A percentile compares a stretch with the other conserved stretches of the same genome.
Evolutionary conservation across 2,797 vertebrate species (phyloP).

Genomic region (Diceros bicornis): DNA sequence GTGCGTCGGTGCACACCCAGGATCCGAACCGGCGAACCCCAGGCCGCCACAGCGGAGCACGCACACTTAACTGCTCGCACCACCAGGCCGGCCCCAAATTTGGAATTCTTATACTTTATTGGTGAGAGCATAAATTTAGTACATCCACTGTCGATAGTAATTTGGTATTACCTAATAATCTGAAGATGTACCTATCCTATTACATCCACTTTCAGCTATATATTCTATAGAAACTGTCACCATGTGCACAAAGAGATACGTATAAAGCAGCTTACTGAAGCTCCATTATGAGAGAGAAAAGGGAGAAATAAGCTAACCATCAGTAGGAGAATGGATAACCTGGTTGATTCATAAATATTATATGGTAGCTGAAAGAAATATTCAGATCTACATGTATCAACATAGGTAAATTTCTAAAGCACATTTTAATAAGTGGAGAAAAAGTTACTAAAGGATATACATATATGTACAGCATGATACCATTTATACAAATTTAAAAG

Average conservation of each 20-base stretch:
- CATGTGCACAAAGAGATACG: not conserved
- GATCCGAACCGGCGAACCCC: too few species aligned
- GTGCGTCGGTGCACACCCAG: too few species aligned
- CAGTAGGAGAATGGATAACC: not conserved
- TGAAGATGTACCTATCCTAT: not conserved
- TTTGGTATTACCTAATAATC: not conserved
- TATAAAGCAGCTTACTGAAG: not conserved
- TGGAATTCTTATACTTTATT: not conserved
- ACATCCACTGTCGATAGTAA: not conserved
- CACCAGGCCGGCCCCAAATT: not conserved
- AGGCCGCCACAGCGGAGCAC: too few species aligned
- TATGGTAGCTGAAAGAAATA: not conserved
- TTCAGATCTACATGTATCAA: not conserved
- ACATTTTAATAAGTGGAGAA: not conserved
- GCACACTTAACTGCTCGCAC: too few species aligned
- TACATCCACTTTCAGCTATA: not conserved
- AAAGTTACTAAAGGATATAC: not conserved
- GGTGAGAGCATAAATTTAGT: not conserved
- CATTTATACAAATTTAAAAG: slow-evolving; percentile 27
- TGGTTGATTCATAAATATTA: slow-evolving; percentile 20
- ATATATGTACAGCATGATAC: not conserved
- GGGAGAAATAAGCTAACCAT: not conserved
- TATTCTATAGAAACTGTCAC: not conserved
- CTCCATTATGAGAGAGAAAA: not conserved
- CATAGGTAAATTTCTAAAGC: slow-evolving; percentile 37